These are phyloP conservation scores for Papilio demoleus DNA, from an alignment of 2,888 invertebrate species.

Conservation along the genomic window DNA sequence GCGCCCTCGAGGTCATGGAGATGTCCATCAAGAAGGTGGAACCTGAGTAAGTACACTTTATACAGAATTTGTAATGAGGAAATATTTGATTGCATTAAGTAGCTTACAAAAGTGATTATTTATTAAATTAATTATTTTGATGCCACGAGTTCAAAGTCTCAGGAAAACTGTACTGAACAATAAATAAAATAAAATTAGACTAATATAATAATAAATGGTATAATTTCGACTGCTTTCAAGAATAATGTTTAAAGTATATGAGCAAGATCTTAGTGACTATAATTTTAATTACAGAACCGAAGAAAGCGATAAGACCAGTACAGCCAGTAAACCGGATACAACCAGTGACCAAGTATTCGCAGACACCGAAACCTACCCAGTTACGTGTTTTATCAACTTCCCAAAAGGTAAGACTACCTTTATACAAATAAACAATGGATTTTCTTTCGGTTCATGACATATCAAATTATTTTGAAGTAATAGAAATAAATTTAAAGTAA, in stretches of 20 bases:
- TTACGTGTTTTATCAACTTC: conserved; percentile 80
- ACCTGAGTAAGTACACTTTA: conserved; percentile 66
- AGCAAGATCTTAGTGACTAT: neutral
- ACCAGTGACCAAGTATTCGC: conserved; percentile 52
- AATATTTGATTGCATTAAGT: too few relatives aligned
- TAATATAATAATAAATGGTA: too few relatives aligned
- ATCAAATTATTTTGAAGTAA: too few relatives aligned
- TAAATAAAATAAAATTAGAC: too few relatives aligned
- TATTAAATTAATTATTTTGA: too few relatives aligned
- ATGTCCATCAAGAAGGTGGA: conserved; percentile 86
- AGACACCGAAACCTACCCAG: conserved; percentile 65
- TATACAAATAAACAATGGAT: neutral
- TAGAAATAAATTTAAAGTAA: too few relatives aligned
- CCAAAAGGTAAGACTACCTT: conserved; percentile 67
- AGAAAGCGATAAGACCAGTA: conserved; percentile 69
- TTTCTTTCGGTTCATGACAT: neutral
- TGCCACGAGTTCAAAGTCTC: too few relatives aligned
- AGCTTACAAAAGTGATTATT: too few relatives aligned
- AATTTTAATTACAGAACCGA: conserved; percentile 53
- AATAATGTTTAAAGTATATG: neutral
- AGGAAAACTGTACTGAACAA: too few relatives aligned
- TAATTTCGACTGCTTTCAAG: neutral
- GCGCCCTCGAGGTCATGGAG: conserved; percentile 83
- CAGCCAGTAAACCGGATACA: conserved; percentile 65
- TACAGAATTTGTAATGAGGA: too few relatives aligned